Evolutionary conservation across 2,113 vertebrate genomes (phyloP), one percentile per base, ranked within the genome.

Genomic region (Nansenia antarctica): DNA sequence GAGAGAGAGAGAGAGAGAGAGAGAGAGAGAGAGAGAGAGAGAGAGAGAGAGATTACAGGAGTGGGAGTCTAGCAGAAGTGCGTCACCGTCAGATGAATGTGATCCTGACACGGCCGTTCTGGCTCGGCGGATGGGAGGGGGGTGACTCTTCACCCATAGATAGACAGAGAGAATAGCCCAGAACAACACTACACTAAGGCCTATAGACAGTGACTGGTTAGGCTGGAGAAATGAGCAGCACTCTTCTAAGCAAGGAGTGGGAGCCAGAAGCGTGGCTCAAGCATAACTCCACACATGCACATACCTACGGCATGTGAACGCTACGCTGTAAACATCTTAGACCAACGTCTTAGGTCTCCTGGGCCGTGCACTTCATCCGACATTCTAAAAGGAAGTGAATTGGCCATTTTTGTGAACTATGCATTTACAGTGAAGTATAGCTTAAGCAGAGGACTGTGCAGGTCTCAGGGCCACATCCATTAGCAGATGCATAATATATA

Each of bases 91-190:
- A 49, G 62, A 73, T 75, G 70, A 76, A 84, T 81, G 74, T 79
- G 85, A 83, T 74, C 54, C 58, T 82, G 61, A 85, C 77, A 79
- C 49, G 70, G 65, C 65, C 74, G 67, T 68, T 77, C 75, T 77
- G 65, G 65, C 80, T 75, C 70, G 63, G 69, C 65, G 24, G 75
- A 65, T 65, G 29, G 29, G 67, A 30, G 24, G 32, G 34, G 22
- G 15, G 14, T 61, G 70, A 34, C 76, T 66, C 52, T 76, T 74
- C 72, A 83, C 73, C 73, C 58, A 62, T 53, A 69, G 59, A 63
- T 61, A 69, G 59, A 63, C 63, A 69, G 61, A 29, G 31, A 5
- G 14, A 62, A 39, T 32, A 61, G 20, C 5, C 58, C 20, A 35
- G 29, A 34, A 9, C 32, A 35, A 8, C 27, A 18, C 27, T 30